Percentiles rank a stretch among this genome's conserved stretches.
Conservation (phyloP, 1,140 invertebrate genomes). For the Melitaea cinxia region DNA sequence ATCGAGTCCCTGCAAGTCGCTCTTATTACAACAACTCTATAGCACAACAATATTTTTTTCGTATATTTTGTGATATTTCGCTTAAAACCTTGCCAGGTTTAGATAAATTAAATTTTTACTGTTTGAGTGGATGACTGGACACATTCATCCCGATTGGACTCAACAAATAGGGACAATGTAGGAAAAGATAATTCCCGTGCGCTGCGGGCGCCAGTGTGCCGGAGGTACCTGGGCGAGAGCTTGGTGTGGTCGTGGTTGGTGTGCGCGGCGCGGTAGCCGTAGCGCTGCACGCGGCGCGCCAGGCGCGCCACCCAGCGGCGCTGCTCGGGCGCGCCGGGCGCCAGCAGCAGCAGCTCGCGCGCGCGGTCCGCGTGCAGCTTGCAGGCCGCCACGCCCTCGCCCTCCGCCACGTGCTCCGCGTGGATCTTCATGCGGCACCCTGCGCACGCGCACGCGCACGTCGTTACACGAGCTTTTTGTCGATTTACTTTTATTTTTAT, state of each 20-base stretch:
- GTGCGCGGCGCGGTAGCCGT: slow-evolving; percentile 95
- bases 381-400: slow-evolving; percentile 94
- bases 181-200: no score
- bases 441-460: slow-evolving; percentile 56
- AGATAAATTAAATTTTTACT: no score
- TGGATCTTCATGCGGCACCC: slow-evolving; percentile 98
- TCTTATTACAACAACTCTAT: no score
- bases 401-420: slow-evolving; percentile 94
- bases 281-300: slow-evolving; percentile 95
- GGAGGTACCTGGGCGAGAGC: slow-evolving; percentile 69
- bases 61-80: no score
- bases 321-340: slow-evolving; percentile 92
- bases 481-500: no score
- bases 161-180: no score
- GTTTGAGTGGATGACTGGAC: no score
- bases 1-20: slow-evolving; percentile 85
- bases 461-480: no score
- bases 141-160: no score
- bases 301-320: slow-evolving; percentile 95
- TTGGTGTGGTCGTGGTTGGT: slow-evolving; percentile 74
- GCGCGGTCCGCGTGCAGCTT: slow-evolving; percentile 97
- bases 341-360: slow-evolving; percentile 94
- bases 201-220: background rate
- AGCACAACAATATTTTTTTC: no score
- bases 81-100: no score